Evolutionary conservation across 2,797 vertebrate genomes (phyloP), one percentile per base, ranked within the genome.

Genomic region (Typhlichthys eigenmanni): DNA sequence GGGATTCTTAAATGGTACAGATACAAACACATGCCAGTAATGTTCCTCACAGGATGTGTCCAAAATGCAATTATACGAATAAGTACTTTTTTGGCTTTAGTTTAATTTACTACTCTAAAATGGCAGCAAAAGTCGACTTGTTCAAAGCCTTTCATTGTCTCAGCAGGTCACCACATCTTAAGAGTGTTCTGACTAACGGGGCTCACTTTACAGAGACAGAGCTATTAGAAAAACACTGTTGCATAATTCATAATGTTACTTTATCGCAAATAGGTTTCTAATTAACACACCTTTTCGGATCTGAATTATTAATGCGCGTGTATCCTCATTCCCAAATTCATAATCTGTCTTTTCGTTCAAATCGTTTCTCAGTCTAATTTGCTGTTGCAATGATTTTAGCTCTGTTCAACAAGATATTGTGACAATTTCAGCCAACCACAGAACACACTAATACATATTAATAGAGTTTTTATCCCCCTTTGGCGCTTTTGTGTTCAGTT

Each of bases 21-120:
- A 9, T 38, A 9, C 8, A 38, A 38, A 38, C 34, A 38, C 34
- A 38, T 38, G 4, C 6, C 1, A 38, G 34, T 38, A 38, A 38
- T 38, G 7, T 51, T 72, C 70, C 80, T 79, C 80, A 32, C 2
- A 64, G 79, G 82, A 72, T 72, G 72, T 80, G 63, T 80, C 76
- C 55, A 68, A 81, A 82, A 58, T 24, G 76, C 83, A 85, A 85
- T 85, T 87, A 87, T 69, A 13, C 5, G 29, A 60, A 71, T 60
- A 63, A 71, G 61, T 65, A 79, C 13, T 43, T 17, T 5, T 13
- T 13, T 24, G 24, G 24, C 24, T 24, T 24, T 48, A 48, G 4
- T 13, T 48, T 13, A 48, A 48, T 48, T 48, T 13, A 58, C 60
- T 54, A 58, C 4, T 71, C 52, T 48, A 55, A 82, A 61, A 63